Evolutionary conservation across 2,113 vertebrate genomes (phyloP), one percentile per base, ranked within the genome.

Genomic region (Albula glossodonta): DNA sequence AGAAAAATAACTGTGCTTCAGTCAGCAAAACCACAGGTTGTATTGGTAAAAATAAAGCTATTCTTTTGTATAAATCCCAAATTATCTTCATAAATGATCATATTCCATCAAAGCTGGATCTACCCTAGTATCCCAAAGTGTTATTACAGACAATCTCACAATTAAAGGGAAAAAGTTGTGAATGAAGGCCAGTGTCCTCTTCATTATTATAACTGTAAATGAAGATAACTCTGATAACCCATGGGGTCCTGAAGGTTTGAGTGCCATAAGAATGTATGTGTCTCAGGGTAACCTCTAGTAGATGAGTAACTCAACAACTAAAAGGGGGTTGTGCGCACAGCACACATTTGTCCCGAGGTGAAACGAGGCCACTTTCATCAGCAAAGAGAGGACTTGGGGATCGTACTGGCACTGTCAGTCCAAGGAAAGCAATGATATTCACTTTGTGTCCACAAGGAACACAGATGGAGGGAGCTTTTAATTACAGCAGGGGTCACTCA

Each of bases 401-500:
- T 70, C 13, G 70, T 57, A 50, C 41, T 25, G 80, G 25, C 6
- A 82, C 77, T 74, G 53, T 57, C 60, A 81, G 48, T 22, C 51
- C n/a, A 41, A 41, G 66, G 17, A 17, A 17, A 6, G 17, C 9
- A 17, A 15, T 49, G 12, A 51, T 8, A 51, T 51, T 80, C 78
- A 53, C 51, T 50, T 52, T n/a, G 80, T 51, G 52, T 79, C 60
- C 51, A 22, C 56, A n/a, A 52, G 63, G 63, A 89, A 81, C 63
- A 82, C 82, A 87, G 86, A 86, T 84, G 82, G 77, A 80, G 70
- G 85, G 74, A 81, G 82, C 66, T 83, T 86, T 82, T 79, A n/a
- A 53, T 83, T 52, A 56, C 81, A 83, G 86, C 51, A 60, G 84
- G 17, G 2, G 85, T 87, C 83, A 81, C 49, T 63, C 50, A 5